Percentiles rank a stretch among this genome's conserved stretches.
Evolutionary conservation across 2,888 invertebrate genomes (phyloP).

Genomic region (Chalcis sispes): DNA sequence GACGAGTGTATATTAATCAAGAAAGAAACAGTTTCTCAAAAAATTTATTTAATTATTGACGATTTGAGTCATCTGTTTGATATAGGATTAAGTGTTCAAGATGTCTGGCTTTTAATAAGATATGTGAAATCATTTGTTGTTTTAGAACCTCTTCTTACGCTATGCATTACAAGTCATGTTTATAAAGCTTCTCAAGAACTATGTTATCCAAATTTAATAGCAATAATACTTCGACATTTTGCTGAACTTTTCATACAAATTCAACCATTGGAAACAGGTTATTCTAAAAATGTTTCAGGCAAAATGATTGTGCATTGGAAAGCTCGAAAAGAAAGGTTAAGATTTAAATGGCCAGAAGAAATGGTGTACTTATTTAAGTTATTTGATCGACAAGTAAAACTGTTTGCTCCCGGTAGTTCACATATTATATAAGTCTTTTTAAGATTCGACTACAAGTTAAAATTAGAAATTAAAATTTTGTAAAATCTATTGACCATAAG

Average conservation of each 20-base stretch:
- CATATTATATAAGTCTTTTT: conserved; percentile 43
- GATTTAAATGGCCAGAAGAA: conserved; percentile 68
- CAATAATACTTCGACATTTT: conserved; percentile 81
- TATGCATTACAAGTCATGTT: conserved; percentile 69
- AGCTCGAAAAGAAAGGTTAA: conserved; percentile 63
- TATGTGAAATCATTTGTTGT: conserved; percentile 67
- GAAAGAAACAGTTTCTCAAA: conserved; percentile 70
- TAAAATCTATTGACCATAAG: too few species aligned
- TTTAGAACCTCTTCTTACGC: conserved; percentile 61
- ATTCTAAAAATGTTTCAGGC: conserved; percentile 85
- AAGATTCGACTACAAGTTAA: background rate
- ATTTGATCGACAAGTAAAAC: conserved; percentile 85
- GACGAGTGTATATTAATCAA: conserved; percentile 73
- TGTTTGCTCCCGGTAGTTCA: conserved; percentile 82
- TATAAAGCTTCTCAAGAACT: conserved; percentile 78
- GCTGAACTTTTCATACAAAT: conserved; percentile 82
- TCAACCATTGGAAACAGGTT: conserved; percentile 83
- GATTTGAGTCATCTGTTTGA: conserved; percentile 85
- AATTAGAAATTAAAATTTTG: background rate
- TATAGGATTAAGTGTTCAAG: conserved; percentile 78
- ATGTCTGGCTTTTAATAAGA: conserved; percentile 74
- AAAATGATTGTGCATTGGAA: conserved; percentile 79
- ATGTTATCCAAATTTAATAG: conserved; percentile 76
- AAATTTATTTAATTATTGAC: conserved; percentile 82
- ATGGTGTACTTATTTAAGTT: conserved; percentile 82